Evolutionary conservation across 2,797 vertebrate species (phyloP).

Genomic region (Sebastes oblongus): DNA sequence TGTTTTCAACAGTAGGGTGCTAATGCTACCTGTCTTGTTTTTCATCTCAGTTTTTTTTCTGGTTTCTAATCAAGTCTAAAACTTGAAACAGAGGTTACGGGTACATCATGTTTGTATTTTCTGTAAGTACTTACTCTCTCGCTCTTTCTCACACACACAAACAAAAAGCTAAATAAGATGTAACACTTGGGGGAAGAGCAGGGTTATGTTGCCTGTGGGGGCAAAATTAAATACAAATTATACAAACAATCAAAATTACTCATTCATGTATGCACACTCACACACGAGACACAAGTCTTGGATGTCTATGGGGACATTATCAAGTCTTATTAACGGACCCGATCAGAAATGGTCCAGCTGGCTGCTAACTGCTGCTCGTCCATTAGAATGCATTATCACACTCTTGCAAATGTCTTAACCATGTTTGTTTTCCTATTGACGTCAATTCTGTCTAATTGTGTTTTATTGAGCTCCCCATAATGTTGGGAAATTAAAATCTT

Average conservation of each 20-base stretch:
- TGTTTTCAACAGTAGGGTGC: neutral
- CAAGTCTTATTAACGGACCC: conserved; percentile 64
- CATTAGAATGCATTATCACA: conserved; percentile 74
- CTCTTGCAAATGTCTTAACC: conserved; percentile 69
- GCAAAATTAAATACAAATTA: conserved; percentile 58
- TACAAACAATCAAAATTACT: conserved; percentile 56
- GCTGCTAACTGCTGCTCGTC: conserved; percentile 49
- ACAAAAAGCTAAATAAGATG: neutral
- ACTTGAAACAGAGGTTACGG: neutral
- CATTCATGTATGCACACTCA: conserved; percentile 64
- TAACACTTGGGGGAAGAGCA: conserved; percentile 10
- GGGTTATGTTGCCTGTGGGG: conserved; percentile 24
- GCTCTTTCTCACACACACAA: neutral
- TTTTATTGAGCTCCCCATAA: conserved; percentile 29
- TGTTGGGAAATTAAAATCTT: conserved; percentile 27
- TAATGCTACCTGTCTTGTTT: neutral
- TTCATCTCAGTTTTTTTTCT: neutral
- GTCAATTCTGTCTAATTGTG: conserved; percentile 45
- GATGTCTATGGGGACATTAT: conserved; percentile 61
- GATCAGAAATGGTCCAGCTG: conserved; percentile 65
- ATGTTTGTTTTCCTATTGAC: conserved; percentile 61
- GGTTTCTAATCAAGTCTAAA: neutral
- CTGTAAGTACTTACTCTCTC: neutral
- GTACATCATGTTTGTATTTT: conserved; percentile 15
- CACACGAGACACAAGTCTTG: conserved; percentile 54